Base-by-base conservation (phyloP, 2,888 invertebrate genomes). In the Zhuqinia jingwanae region DNA sequence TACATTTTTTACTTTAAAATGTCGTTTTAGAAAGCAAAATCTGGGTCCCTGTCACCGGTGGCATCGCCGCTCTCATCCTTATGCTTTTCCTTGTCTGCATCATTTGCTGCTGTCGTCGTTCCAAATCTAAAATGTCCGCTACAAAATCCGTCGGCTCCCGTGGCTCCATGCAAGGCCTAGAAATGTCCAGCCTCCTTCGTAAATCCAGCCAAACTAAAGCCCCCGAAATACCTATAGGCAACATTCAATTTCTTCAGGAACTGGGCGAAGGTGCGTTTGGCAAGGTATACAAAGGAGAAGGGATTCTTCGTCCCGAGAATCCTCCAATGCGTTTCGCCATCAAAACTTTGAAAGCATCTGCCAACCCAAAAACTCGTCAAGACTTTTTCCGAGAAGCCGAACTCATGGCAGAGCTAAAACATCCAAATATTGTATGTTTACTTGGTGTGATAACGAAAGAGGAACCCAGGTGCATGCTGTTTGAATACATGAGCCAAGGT, bases 181-280 rank as follows among this genome's bases (percentile, higher is more conserved):
- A 98, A 93, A 95, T 97, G 95, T 96, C 95, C 92, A 96, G 96
- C 82, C 93, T 97, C 76, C 93, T 96, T 77, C 88, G 94, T 94
- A 25, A 94, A 94, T 84, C 93, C 93, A 88, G 92, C 91, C 88
- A 89, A 56, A 79, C 88, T n/a, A 93, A 96, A 91, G 96, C 97
- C 60, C 95, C 97, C 2, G 98, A 98, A 91, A 97, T 97, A 92
- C 96, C 96, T 0, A 93, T 97, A 87, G 95, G 96, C 86, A 96
- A 97, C 92, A 96, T 97, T 0, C 94, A 95, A 89, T 97, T 98
- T 92, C 94, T 97, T 68, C 97, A 98, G 92, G 97, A 98, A 92
- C 93, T 99, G 42, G 98, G 98, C 25, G 98, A 98, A 93, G 98
- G 99, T 13, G 98, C 98, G 42, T 99, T 98, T 92, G 99, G 99